Base-by-base conservation (phyloP, 1,140 invertebrate species). In the Pseudomyrmex cubaensis region DNA sequence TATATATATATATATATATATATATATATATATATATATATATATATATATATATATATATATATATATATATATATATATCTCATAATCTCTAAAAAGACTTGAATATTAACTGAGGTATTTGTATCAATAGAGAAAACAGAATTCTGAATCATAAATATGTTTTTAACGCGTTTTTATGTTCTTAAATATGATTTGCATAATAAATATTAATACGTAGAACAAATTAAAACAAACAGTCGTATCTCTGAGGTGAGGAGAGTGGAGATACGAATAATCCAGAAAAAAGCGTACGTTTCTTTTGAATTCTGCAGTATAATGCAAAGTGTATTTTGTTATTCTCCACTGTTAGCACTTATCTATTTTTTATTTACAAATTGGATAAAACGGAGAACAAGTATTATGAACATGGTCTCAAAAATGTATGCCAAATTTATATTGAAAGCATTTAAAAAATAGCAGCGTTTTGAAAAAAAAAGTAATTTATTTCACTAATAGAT, bases 261-360 rank as follows among this genome's bases (percentile, higher is more conserved):
- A 35, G 5, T 35, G 20, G 20, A 1, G 35, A 35, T 35, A 13
- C 10, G 12, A 50, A 52, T 59, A 3, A 72, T 72, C 8, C 66
- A 70, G 54, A 48, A 63, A 70, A 54, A 63, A 86, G 84, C 74
- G 69, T 89, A 89, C 84, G 87, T 89, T 88, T 89, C 87, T 88
- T 89, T 59, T 50, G 61, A 25, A 72, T 85, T 85, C 57, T 74
- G 25, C 50, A 54, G n/a, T 50, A 20, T 46, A 20, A n/a, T 67
- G 44, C 73, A 52, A 78, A 22, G n/a, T 25, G n/a, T 25, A 70
- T 57, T 15, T 85, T 70, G 74, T 84, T 77, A 76, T 67, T 56
- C 48, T 50, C 35, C 54, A 25, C 69, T 17, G 52, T 84, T 73
- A 66, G 15, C 56, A 52, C 64, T 44, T 69, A 77, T 46, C 15